phyloP scores from a whole-genome alignment of 2,113 vertebrate genomes.

The Phaetusa simplex region DNA sequence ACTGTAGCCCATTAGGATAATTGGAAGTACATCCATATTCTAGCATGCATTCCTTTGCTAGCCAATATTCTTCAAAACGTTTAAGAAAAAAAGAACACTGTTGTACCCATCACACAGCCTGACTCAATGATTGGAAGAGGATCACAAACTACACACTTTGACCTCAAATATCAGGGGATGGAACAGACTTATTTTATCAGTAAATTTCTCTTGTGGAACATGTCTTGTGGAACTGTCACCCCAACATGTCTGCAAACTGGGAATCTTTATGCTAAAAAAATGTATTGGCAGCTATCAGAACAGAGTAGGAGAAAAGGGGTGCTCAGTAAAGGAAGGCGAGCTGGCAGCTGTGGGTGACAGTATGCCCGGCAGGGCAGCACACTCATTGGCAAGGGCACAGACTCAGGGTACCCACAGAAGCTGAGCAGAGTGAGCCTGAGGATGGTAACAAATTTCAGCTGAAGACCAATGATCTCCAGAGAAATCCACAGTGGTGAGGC shows the following conservation, averaged over 20 bases:
- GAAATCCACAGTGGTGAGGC: background rate
- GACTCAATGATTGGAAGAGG: background rate
- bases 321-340: rapidly evolving
- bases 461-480: background rate
- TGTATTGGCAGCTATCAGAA: background rate
- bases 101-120: background rate
- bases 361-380: background rate
- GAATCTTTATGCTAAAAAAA: background rate
- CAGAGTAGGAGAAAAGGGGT: background rate
- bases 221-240: background rate
- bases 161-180: background rate
- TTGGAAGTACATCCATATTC: background rate
- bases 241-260: background rate
- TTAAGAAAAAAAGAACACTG: background rate
- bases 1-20: background rate
- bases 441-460: background rate
- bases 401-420: background rate
- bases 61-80: background rate
- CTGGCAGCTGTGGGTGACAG: background rate
- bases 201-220: background rate
- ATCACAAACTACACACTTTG: background rate
- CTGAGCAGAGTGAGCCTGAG: background rate
- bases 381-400: background rate
- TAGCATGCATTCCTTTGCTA: background rate
- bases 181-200: background rate